A percentile compares a stretch with the other conserved stretches of the same genome.
Evolutionary conservation across 2,113 vertebrate species (phyloP).

Genomic region (Myrmecophaga tridactyla): DNA sequence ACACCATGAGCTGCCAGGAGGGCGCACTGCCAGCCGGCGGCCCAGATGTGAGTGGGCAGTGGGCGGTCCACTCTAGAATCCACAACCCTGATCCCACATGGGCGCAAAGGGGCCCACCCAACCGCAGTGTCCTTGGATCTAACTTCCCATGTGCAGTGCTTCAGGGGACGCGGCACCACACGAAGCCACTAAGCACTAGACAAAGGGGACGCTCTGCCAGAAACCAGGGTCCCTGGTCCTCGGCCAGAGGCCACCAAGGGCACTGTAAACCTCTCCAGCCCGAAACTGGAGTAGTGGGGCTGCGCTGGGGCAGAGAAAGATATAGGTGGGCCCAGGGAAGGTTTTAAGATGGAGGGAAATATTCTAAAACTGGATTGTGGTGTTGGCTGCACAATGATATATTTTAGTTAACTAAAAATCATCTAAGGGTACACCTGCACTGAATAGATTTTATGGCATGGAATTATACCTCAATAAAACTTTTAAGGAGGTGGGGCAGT

Average conservation of each 20-base stretch:
- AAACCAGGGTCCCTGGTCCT: neutral
- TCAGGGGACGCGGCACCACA: too few relatives aligned
- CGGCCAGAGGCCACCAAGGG: neutral
- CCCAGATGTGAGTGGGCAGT: neutral
- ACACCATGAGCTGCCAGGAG: neutral
- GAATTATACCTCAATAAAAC: neutral
- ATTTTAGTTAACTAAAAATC: neutral
- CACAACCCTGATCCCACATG: neutral
- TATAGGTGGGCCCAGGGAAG: neutral
- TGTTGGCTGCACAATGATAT: neutral
- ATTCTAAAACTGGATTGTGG: neutral
- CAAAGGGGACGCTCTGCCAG: neutral
- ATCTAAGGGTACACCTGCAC: neutral
- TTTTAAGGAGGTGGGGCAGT: neutral
- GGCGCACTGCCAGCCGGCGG: too few relatives aligned
- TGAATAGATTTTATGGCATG: neutral
- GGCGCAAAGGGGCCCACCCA: rapidly evolving
- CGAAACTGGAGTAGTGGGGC: neutral
- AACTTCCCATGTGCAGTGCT: too few relatives aligned
- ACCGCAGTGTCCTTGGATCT: too few relatives aligned
- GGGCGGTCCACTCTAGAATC: too few relatives aligned
- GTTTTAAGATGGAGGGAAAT: neutral
- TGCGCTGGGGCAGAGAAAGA: neutral
- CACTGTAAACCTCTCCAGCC: neutral
- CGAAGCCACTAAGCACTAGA: too few relatives aligned